Conservation (phyloP, 1,140 invertebrate species). For the Conopomorpha cramerella region DNA sequence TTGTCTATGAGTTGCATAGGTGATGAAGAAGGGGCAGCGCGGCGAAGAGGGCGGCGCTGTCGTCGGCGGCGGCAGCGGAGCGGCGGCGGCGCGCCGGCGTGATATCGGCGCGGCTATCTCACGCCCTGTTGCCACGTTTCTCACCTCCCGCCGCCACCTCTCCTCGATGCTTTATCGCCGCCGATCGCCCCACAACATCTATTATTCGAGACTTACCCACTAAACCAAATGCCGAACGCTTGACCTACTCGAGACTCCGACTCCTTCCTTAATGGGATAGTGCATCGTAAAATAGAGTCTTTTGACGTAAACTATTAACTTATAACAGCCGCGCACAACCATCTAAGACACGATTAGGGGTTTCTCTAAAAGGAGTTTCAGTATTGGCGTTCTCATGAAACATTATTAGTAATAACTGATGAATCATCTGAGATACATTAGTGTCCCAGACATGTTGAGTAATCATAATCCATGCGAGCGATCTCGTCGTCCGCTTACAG, state of each 20-base stretch:
- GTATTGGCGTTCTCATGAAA: no score
- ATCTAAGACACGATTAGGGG: no score
- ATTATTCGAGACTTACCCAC: slow-evolving; percentile 23
- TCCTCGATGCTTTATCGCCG: slow-evolving; percentile 33
- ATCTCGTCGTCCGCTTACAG: no score
- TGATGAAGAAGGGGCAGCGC: neutral
- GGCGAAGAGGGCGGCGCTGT: slow-evolving; percentile 5
- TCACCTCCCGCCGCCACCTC: slow-evolving; percentile 41
- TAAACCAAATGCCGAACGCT: slow-evolving; percentile 22
- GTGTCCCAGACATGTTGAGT: no score
- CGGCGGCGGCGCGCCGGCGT: slow-evolving; percentile 10
- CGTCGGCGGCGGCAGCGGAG: slow-evolving; percentile 6
- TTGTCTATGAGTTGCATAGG: neutral
- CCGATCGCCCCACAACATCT: slow-evolving; percentile 39
- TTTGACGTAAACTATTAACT: no score
- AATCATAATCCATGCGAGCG: no score
- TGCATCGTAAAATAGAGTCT: no score
- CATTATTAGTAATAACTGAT: no score
- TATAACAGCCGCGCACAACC: no score
- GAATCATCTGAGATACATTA: no score
- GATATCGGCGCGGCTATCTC: slow-evolving; percentile 41
- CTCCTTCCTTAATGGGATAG: slow-evolving; percentile 9
- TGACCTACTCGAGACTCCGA: slow-evolving; percentile 15
- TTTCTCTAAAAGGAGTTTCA: no score
- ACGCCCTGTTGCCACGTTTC: slow-evolving; percentile 48